Base-by-base conservation (phyloP, 2,797 vertebrate species). In the Microhierax caerulescens region DNA sequence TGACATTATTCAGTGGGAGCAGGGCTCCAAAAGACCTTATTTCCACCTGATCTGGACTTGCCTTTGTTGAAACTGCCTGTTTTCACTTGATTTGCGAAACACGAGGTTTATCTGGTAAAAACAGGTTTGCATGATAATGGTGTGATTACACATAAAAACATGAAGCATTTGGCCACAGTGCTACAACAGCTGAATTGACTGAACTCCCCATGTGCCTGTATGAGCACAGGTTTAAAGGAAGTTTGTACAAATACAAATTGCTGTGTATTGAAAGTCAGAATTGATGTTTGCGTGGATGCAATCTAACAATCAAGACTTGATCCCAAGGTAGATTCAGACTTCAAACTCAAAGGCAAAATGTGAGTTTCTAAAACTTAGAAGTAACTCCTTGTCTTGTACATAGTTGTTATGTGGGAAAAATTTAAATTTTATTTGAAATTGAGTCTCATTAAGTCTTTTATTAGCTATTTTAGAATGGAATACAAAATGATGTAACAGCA, bases 181-280 rank as follows among this genome's bases (percentile, higher is more conserved):
- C 75, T 80, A 13, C 36, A 57, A 13, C 8, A 45, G 28, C 41
- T 15, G 6, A 32, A 51, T 4, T 16, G 10, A 37, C 17, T 10
- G n/a, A 88, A 59, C 37, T 85, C 27, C 47, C 61, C 17, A 0
- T 6, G 10, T 21, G 28, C 16, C 1, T 3, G 2, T 8, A 19
- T 2, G 3, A 65, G 15, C 1, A 5, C 8, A 30, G 0, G 0
- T 25, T 65, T 34, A 28, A 43, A 75, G 23, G 16, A 57, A 53
- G 15, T 39, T 34, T 28, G 34, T 48, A 60, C 22, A 30, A 45
- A 78, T 56, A 67, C n/a, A 78, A 73, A 34, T 9, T 23, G n/a
- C 22, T 56, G 4, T 7, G 25, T 30, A 10, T 6, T 64, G 19
- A 34, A 73, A 86, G 7, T 45, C 19, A 36, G 70, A 85, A 65